Percentiles rank a stretch among this genome's conserved stretches.
Evolutionary conservation across 1,140 invertebrate genomes (phyloP).

Genomic region (Bombus affinis): DNA sequence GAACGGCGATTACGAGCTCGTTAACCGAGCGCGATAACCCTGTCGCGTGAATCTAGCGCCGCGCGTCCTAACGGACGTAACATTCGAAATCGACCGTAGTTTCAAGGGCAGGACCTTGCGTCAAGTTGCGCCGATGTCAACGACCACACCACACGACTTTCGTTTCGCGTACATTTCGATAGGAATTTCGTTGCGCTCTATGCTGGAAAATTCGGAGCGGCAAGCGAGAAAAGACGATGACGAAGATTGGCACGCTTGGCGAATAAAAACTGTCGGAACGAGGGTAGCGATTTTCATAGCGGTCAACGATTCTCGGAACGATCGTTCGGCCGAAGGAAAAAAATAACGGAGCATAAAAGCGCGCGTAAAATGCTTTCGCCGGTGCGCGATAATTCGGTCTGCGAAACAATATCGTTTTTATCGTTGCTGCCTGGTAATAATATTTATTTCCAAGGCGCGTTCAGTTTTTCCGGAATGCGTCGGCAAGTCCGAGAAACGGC

Average conservation of each 20-base stretch:
- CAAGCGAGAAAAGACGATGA: too few species aligned
- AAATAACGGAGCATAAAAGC: constrained; percentile 45
- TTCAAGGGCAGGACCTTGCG: not conserved
- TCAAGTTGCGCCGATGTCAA: not conserved
- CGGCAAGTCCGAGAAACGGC: constrained; percentile 18
- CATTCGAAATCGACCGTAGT: not conserved
- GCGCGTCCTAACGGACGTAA: not conserved
- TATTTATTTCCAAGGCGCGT: constrained; percentile 41
- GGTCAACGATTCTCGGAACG: constrained; percentile 32
- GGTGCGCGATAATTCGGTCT: constrained; percentile 30
- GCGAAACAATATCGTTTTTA: constrained; percentile 47
- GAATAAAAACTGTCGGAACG: too few species aligned
- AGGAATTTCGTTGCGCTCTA: too few species aligned
- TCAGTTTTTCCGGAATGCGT: constrained; percentile 34
- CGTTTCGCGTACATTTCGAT: too few species aligned
- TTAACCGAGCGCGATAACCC: too few species aligned
- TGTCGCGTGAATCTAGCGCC: too few species aligned
- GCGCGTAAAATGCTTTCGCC: constrained; percentile 47
- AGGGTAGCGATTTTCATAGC: too few species aligned
- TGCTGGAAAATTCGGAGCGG: not conserved
- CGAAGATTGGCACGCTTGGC: too few species aligned
- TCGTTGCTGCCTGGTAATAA: constrained; percentile 38
- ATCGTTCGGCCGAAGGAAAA: not conserved
- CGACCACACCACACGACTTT: too few species aligned
- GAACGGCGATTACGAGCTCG: too few species aligned